These are phyloP conservation scores for Hirtodrosophila histrioides DNA, from an alignment of 2,888 invertebrate species.

Conservation along the genomic window DNA sequence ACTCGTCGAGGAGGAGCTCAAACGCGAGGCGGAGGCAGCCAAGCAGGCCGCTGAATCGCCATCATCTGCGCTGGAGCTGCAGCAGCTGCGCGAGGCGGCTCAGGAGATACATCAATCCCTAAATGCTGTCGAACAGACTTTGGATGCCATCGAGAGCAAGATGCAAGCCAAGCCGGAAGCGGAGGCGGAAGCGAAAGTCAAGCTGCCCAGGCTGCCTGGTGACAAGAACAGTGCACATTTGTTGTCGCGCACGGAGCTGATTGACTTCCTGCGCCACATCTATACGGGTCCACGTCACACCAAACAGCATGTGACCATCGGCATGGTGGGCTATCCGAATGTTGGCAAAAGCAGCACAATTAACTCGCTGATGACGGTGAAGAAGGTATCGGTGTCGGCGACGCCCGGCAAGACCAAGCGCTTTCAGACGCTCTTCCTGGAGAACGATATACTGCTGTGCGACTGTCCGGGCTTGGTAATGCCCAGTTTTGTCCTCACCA, in stretches of 20 bases:
- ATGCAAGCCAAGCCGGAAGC: constrained; percentile 76
- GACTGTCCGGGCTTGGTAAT: constrained; percentile 99
- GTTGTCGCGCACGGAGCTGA: constrained; percentile 88
- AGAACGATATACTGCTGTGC: constrained; percentile 92
- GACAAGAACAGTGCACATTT: constrained; percentile 79
- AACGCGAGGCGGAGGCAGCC: constrained; percentile 56
- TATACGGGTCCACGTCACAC: constrained; percentile 85
- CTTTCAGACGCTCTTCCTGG: constrained; percentile 94
- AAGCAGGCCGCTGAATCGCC: constrained; percentile 31
- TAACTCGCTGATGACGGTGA: constrained; percentile 94
- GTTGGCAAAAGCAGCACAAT: constrained; percentile 99
- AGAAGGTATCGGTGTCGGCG: constrained; percentile 96
- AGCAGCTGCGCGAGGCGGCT: constrained; percentile 85
- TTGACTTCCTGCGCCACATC: constrained; percentile 89
- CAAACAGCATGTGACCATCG: constrained; percentile 90
- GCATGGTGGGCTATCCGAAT: constrained; percentile 99
- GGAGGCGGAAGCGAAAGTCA: neutral
- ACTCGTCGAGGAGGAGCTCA: constrained; percentile 86
- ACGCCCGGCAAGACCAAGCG: constrained; percentile 99
- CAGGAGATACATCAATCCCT: constrained; percentile 86
- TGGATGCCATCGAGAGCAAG: constrained; percentile 86
- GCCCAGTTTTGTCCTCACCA: constrained; percentile 97
- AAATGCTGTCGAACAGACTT: constrained; percentile 85
- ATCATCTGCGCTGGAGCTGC: constrained; percentile 54
- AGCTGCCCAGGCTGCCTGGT: constrained; percentile 28